Conservation (phyloP, 1,140 invertebrate species). For the Danaus plexippus region DNA sequence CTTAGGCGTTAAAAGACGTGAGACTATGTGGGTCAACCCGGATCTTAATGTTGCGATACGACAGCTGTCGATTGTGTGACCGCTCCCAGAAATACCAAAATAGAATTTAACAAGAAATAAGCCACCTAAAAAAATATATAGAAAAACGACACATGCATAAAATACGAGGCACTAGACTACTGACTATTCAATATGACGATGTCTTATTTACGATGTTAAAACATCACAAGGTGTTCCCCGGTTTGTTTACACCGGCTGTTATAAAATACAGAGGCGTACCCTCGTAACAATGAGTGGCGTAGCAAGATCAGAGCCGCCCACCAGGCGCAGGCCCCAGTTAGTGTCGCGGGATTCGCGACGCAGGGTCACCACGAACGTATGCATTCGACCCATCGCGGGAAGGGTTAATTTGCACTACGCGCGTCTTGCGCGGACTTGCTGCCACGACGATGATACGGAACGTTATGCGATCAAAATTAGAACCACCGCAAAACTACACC, state of each 20-base stretch:
- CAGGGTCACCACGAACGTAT: slow-evolving; percentile 82
- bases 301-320: slow-evolving; percentile 90
- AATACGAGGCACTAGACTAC: too few relatives aligned
- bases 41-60: slow-evolving; percentile 25
- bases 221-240: slow-evolving; percentile 8
- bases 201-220: slow-evolving; percentile 1
- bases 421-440: slow-evolving; percentile 37
- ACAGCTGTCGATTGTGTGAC: slow-evolving; percentile 51
- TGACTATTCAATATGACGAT: too few relatives aligned
- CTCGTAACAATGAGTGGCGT: slow-evolving; percentile 92
- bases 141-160: not conserved
- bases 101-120: slow-evolving; percentile 38
- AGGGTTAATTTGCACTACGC: slow-evolving; percentile 38
- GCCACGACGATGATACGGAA: slow-evolving; percentile 49
- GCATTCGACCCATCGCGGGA: slow-evolving; percentile 73
- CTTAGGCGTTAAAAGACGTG: slow-evolving; percentile 10
- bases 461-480: slow-evolving; percentile 62
- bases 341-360: slow-evolving; percentile 81
- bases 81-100: slow-evolving; percentile 16
- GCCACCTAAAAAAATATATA: slow-evolving; percentile 11
- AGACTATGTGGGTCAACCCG: slow-evolving; percentile 35
- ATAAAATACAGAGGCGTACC: slow-evolving; percentile 74
- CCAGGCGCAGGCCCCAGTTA: slow-evolving; percentile 93
- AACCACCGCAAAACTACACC: slow-evolving; percentile 43
- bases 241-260: slow-evolving; percentile 53